Evolutionary conservation across 2,113 vertebrate species (phyloP).

Genomic region (Cheirogaleus medius): DNA sequence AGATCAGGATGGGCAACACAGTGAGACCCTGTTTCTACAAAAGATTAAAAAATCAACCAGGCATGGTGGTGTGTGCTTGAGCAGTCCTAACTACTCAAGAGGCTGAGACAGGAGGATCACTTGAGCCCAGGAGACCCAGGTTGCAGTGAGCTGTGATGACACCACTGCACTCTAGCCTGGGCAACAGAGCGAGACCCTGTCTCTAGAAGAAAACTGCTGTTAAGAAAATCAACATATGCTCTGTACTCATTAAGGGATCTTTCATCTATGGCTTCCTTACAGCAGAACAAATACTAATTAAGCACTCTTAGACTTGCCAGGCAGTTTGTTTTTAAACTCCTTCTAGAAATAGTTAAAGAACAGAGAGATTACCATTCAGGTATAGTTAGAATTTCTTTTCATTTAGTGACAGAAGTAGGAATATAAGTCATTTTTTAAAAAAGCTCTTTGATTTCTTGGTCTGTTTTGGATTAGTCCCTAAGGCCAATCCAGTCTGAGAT

Average conservation of each 20-base stretch:
- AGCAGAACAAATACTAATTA: not conserved
- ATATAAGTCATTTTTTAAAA: not conserved
- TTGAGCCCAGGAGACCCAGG: too few species aligned
- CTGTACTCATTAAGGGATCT: not conserved
- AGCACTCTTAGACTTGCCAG: not conserved
- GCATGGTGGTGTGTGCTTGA: too few species aligned
- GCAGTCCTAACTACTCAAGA: too few species aligned
- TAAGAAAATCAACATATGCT: not conserved
- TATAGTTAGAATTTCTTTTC: not conserved
- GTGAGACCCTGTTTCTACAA: too few species aligned
- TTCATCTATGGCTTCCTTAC: not conserved
- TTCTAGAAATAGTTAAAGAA: not conserved
- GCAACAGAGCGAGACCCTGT: too few species aligned
- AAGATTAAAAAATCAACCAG: too few species aligned
- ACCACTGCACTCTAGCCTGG: too few species aligned
- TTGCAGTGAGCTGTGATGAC: too few species aligned
- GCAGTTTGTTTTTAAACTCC: not conserved
- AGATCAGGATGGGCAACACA: too few species aligned
- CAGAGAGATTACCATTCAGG: not conserved
- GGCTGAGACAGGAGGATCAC: too few species aligned
- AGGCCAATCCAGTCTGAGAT: not conserved
- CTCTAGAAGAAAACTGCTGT: not conserved
- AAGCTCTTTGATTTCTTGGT: not conserved
- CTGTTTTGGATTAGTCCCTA: not conserved
- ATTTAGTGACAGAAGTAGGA: not conserved